These are phyloP conservation scores for Allobates femoralis DNA, from an alignment of 2,797 vertebrate genomes.

Conservation along the genomic window DNA sequence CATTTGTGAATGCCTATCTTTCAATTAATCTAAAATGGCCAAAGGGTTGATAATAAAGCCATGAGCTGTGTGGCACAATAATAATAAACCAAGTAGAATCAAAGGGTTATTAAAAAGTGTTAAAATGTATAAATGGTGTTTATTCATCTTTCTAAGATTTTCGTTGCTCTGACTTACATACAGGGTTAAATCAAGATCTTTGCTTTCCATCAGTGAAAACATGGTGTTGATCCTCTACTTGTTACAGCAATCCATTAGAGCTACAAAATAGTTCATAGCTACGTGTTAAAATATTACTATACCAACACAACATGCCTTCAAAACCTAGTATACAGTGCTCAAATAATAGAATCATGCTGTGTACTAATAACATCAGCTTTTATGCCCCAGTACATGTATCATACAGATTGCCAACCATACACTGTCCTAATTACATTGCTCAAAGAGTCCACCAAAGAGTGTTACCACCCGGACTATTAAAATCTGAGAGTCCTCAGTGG, in stretches of 20 bases:
- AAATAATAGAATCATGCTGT: neutral
- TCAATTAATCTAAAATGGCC: conserved; percentile 51
- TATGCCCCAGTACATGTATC: too few species aligned
- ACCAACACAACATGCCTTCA: neutral
- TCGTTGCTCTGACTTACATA: neutral
- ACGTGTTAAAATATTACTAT: neutral
- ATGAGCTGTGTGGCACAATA: neutral
- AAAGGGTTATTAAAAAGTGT: conserved; percentile 5
- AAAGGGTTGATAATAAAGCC: conserved; percentile 21
- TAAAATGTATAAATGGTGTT: neutral
- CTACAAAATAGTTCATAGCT: neutral
- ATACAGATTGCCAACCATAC: too few species aligned
- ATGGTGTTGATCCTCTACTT: neutral
- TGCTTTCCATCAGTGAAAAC: neutral
- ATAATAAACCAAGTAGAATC: conserved; percentile 19
- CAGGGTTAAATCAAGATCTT: neutral
- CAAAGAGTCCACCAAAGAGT: too few species aligned
- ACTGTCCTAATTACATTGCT: neutral
- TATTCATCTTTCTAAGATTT: neutral
- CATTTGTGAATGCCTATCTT: conserved; percentile 44
- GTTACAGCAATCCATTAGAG: neutral
- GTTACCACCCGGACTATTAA: too few species aligned
- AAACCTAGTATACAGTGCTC: neutral
- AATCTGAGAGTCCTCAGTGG: too few species aligned
- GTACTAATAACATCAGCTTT: too few species aligned